These are phyloP conservation scores for Campaea margaritaria DNA, from an alignment of 2,888 invertebrate species.

Conservation along the genomic window DNA sequence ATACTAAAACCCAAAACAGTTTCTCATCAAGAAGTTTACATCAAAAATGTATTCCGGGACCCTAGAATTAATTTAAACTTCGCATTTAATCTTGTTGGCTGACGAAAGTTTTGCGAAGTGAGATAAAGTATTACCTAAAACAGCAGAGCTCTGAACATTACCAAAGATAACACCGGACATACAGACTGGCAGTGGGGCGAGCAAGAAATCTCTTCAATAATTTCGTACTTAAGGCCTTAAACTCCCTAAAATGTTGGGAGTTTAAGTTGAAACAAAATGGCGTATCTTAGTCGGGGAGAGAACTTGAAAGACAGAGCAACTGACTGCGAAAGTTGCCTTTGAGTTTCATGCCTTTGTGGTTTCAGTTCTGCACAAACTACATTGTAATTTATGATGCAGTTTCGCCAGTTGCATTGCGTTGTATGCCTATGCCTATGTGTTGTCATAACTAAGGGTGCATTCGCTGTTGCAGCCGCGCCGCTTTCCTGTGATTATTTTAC, in stretches of 20 bases:
- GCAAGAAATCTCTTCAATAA: conserved; percentile 14
- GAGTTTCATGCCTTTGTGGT: conserved; percentile 7
- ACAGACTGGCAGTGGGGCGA: conserved; percentile 47
- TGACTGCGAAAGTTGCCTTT: conserved; percentile 7
- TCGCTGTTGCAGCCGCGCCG: no score
- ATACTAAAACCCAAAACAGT: conserved; percentile 41
- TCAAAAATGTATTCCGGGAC: conserved; percentile 67
- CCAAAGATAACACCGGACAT: conserved; percentile 59
- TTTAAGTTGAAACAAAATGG: no score
- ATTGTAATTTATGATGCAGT: background rate
- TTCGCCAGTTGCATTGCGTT: background rate
- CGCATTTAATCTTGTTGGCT: conserved; percentile 80
- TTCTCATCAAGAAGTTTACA: conserved; percentile 59
- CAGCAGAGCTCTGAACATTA: conserved; percentile 66
- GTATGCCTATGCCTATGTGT: background rate
- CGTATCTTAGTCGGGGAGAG: no score
- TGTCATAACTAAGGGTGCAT: no score
- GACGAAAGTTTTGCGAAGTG: conserved; percentile 74
- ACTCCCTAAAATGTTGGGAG: no score
- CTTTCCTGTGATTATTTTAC: no score
- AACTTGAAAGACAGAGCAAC: no score
- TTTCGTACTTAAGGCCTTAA: background rate
- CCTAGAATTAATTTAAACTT: conserved; percentile 82
- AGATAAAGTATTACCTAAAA: conserved; percentile 80
- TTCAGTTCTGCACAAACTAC: background rate